A percentile compares a stretch with the other conserved stretches of the same genome.
These are phyloP conservation scores for Apeltes quadracus DNA, from an alignment of 2,113 vertebrate genomes.

Conservation along the genomic window DNA sequence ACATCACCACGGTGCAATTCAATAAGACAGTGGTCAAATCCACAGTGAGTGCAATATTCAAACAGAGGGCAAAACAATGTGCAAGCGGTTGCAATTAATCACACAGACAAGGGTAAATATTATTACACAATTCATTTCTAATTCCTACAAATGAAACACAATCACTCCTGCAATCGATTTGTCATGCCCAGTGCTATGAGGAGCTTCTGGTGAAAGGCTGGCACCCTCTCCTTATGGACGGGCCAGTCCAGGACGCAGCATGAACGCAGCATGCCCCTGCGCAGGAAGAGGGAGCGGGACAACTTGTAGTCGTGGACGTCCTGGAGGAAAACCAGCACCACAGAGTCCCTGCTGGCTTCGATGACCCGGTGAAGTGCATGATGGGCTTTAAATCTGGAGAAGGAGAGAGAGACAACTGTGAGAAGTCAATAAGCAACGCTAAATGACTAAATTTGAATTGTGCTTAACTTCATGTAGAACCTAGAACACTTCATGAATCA, in stretches of 20 bases:
- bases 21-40: neutral
- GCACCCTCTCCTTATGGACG: constrained; percentile 83
- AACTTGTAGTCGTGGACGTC: constrained; percentile 92
- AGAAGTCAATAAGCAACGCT: neutral
- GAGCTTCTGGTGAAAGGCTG: constrained; percentile 88
- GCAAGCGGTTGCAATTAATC: neutral
- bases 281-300: constrained; percentile 85
- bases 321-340: constrained; percentile 91
- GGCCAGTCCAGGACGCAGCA: constrained; percentile 91
- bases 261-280: constrained; percentile 91
- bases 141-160: neutral
- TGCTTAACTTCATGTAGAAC: neutral
- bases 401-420: neutral
- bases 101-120: neutral
- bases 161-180: constrained; percentile 74
- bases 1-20: too few species aligned
- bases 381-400: constrained; percentile 88
- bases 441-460: neutral
- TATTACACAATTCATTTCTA: neutral
- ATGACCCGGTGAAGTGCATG: constrained; percentile 92
- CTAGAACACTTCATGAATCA: neutral
- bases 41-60: neutral
- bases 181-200: constrained; percentile 87
- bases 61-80: neutral
- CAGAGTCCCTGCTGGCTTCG: constrained; percentile 90